phyloP scores from a whole-genome alignment of 2,113 vertebrate species.

The Nicator chloris region DNA sequence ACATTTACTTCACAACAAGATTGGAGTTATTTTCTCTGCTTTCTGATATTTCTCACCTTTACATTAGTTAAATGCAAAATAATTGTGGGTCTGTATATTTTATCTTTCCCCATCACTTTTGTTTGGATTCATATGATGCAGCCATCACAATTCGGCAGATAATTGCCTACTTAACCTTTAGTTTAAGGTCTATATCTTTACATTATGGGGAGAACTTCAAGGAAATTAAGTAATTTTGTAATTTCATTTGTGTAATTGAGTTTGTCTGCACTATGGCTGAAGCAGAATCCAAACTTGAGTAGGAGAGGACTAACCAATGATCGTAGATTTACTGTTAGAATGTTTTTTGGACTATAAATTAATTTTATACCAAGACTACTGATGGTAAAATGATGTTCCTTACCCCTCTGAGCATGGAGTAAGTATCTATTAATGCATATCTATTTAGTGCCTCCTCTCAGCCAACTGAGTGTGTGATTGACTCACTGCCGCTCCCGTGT shows the following conservation, averaged over 20 bases:
- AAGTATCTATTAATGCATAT: no score
- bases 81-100: not conserved
- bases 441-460: not conserved
- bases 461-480: not conserved
- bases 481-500: not conserved
- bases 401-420: not conserved
- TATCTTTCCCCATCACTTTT: not conserved
- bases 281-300: constrained; percentile 35
- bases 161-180: constrained; percentile 45
- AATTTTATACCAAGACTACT: not conserved
- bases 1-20: not conserved
- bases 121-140: not conserved
- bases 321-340: not conserved
- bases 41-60: not conserved
- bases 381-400: not conserved
- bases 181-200: constrained; percentile 57
- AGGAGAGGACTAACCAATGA: not conserved
- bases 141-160: not conserved
- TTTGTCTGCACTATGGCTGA: constrained; percentile 63
- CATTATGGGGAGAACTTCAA: constrained; percentile 31
- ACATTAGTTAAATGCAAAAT: not conserved
- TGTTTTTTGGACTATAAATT: not conserved
- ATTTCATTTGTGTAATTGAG: constrained; percentile 63
- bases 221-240: constrained; percentile 66
- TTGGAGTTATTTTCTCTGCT: not conserved